Evolutionary conservation across 2,113 vertebrate genomes (phyloP), one percentile per base, ranked within the genome.

Genomic region (Macquaria ambigua): DNA sequence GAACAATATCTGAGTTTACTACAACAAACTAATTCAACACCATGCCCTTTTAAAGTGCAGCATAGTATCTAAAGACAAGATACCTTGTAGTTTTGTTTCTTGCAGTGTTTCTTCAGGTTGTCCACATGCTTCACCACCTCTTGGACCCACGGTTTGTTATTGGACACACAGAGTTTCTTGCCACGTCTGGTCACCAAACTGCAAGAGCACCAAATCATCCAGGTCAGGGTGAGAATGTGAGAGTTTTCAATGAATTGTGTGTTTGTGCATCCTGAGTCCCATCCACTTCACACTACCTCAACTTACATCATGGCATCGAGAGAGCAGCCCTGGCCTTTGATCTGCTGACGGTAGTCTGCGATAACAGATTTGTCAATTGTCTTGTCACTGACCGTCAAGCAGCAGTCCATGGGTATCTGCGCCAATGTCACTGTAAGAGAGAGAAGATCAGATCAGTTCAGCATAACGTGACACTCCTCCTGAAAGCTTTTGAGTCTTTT

Each of bases 351-450:
- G 66, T 90, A 89, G 74, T 89, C 73, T 3, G 0, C 72, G 0
- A 89, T 0, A 0, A 0, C 0, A 0, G 0, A 0, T n/a, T 18
- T 76, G 0, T 0, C 0, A 0, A 93, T 2, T 0, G 0, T 0
- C n/a, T 1, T 31, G n/a, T 14, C 39, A 1, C 0, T 4, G 21
- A 84, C 85, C 0, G 0, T 1, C 82, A 93, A 5, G 84, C 93
- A 94, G 82, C 92, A 94, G 83, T 94, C 92, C 0, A 56, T 0
- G 0, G 82, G 14, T 0, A 86, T 1, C 88, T 93, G 34, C 0
- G 85, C 83, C 21, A 62, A 0, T 0, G 72, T 62, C 77, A 56
- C 93, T 94, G 77, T 31, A 74, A 69, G 14, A 74, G 28, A 82
- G 9, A 87, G 7, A 71, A 1, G 8, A 75, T 28, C 34, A 56